Evolutionary conservation across 2,888 invertebrate species (phyloP).

Genomic region (Miltochrista miniata): DNA sequence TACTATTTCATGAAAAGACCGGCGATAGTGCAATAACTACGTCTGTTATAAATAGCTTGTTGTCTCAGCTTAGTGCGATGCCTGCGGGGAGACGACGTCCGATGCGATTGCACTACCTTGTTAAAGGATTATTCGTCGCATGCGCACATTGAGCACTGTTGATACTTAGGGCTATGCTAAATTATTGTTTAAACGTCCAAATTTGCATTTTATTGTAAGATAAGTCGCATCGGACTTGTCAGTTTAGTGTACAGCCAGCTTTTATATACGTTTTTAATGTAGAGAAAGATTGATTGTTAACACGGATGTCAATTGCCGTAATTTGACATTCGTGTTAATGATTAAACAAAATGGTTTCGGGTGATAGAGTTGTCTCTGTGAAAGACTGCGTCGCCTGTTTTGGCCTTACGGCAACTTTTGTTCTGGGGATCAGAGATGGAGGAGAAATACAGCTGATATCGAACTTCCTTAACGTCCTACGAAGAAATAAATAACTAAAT

Average conservation of each 20-base stretch:
- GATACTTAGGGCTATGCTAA: neutral
- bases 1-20: conserved; percentile 10
- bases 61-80: conserved; percentile 39
- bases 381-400: too few relatives aligned
- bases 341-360: too few relatives aligned
- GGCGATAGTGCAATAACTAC: conserved; percentile 14
- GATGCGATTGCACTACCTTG: neutral
- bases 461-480: too few relatives aligned
- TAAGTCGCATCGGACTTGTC: conserved; percentile 7
- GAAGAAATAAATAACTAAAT: too few relatives aligned
- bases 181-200: conserved; percentile 5
- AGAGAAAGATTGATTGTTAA: too few relatives aligned
- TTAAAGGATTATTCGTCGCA: too few relatives aligned
- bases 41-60: conserved; percentile 44
- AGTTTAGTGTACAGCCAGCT: neutral
- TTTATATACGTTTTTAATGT: neutral
- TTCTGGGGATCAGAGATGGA: too few relatives aligned
- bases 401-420: too few relatives aligned
- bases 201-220: conserved; percentile 2
- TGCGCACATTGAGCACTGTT: neutral
- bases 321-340: too few relatives aligned
- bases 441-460: too few relatives aligned
- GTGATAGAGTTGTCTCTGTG: too few relatives aligned
- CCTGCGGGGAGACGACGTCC: conserved; percentile 8
- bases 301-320: too few relatives aligned